Conservation (phyloP, 2,797 vertebrate species). For the Pelobates cultripes region DNA sequence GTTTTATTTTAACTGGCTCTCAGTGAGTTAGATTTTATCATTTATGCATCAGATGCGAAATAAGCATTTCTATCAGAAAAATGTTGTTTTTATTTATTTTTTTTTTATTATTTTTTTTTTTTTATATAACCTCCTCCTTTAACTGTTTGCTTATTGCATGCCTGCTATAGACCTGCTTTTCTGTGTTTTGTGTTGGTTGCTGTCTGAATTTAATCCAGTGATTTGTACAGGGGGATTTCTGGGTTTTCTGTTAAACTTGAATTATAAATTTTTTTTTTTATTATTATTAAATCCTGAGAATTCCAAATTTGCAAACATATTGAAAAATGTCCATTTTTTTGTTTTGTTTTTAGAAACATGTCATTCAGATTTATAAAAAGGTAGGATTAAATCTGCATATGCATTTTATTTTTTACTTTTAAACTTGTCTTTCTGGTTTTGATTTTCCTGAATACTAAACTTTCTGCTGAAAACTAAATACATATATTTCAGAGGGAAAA, state of each 20-base stretch:
- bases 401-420: slow-evolving; percentile 74
- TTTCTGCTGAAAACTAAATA: slow-evolving; percentile 80
- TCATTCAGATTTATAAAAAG: slow-evolving; percentile 99
- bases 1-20: no score
- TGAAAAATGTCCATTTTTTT: slow-evolving; percentile 60
- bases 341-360: slow-evolving; percentile 99
- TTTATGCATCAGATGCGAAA: no score
- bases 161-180: not conserved
- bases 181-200: no score
- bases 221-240: not conserved
- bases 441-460: slow-evolving; percentile 76
- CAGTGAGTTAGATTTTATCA: no score
- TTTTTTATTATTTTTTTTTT: no score
- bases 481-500: slow-evolving; percentile 66
- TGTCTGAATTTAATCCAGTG: no score
- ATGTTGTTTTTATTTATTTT: no score
- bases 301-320: slow-evolving; percentile 46
- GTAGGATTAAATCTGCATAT: slow-evolving; percentile 87
- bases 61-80: no score
- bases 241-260: not conserved
- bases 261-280: slow-evolving; percentile 2
- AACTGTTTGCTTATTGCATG: not conserved
- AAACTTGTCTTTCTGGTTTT: slow-evolving; percentile 77
- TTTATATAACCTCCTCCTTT: not conserved
- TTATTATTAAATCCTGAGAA: slow-evolving; percentile 56